Evolutionary conservation across 1,140 invertebrate genomes (phyloP).

Genomic region (Drosophila persimilis): DNA sequence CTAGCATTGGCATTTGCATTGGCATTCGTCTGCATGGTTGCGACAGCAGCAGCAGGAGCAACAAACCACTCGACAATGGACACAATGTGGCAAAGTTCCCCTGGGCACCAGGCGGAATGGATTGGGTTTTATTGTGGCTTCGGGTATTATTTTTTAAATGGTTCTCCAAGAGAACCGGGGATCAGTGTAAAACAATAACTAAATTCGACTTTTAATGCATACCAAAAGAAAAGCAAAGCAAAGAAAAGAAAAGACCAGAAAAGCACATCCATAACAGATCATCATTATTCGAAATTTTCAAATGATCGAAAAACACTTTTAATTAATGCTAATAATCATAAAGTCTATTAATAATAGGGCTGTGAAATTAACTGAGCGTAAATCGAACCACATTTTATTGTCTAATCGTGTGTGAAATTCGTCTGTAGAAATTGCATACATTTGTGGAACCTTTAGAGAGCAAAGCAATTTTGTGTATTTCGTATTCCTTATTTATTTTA

Average conservation of each 20-base stretch:
- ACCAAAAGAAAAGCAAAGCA: constrained; percentile 53
- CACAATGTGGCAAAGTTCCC: constrained; percentile 34
- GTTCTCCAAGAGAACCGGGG: constrained; percentile 46
- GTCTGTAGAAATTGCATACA: constrained; percentile 27
- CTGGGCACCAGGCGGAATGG: background rate
- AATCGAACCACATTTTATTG: constrained; percentile 42
- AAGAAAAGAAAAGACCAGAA: constrained; percentile 20
- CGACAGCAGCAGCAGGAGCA: constrained; percentile 1
- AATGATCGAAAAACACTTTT: constrained; percentile 19
- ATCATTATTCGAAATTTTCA: constrained; percentile 6
- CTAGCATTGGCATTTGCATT: constrained; percentile 68
- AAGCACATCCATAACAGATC: constrained; percentile 17
- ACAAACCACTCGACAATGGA: constrained; percentile 43
- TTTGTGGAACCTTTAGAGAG: constrained; percentile 9
- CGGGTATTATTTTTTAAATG: constrained; percentile 42
- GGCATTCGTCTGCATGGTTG: constrained; percentile 18
- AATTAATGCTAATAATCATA: constrained; percentile 34
- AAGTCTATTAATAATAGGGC: constrained; percentile 63
- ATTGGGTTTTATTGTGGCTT: constrained; percentile 47
- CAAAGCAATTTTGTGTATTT: background rate
- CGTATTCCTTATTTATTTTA: constrained; percentile 44
- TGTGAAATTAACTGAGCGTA: constrained; percentile 62
- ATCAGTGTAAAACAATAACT: constrained; percentile 61
- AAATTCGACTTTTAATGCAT: constrained; percentile 45
- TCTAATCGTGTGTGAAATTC: constrained; percentile 42